phyloP scores from a whole-genome alignment of 1,140 invertebrate genomes.

The Tribolium madens region DNA sequence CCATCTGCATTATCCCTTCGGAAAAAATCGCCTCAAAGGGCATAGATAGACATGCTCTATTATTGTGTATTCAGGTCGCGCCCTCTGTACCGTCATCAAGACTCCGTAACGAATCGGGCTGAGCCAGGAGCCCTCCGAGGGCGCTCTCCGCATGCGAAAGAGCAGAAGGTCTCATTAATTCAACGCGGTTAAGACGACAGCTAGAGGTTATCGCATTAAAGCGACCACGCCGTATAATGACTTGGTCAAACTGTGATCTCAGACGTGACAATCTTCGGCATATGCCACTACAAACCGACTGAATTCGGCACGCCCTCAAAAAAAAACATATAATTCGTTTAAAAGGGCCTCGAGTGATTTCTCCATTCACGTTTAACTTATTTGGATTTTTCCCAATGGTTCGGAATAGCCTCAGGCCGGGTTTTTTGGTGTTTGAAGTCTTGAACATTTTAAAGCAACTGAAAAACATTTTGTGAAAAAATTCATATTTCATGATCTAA shows the following conservation, averaged over 20 bases:
- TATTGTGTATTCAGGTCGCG: conserved; percentile 54
- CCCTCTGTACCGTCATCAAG: conserved; percentile 50
- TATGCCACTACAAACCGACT: conserved; percentile 10
- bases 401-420: neutral
- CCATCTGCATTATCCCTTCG: conserved; percentile 15
- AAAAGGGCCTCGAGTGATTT: neutral
- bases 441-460: neutral
- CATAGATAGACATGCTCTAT: conserved; percentile 21
- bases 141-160: conserved; percentile 46
- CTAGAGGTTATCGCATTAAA: conserved; percentile 43
- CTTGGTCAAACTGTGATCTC: conserved; percentile 47
- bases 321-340: neutral
- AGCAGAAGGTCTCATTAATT: conserved; percentile 51
- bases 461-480: neutral
- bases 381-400: neutral
- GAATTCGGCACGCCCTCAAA: neutral
- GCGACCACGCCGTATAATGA: conserved; percentile 37
- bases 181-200: conserved; percentile 53
- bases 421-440: neutral
- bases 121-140: conserved; percentile 28
- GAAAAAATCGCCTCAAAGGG: conserved; percentile 17
- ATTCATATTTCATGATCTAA: neutral
- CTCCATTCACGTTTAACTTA: neutral
- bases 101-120: conserved; percentile 53
- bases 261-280: conserved; percentile 44